Evolutionary conservation across 2,888 invertebrate species (phyloP).

Genomic region (Phasia obesa): DNA sequence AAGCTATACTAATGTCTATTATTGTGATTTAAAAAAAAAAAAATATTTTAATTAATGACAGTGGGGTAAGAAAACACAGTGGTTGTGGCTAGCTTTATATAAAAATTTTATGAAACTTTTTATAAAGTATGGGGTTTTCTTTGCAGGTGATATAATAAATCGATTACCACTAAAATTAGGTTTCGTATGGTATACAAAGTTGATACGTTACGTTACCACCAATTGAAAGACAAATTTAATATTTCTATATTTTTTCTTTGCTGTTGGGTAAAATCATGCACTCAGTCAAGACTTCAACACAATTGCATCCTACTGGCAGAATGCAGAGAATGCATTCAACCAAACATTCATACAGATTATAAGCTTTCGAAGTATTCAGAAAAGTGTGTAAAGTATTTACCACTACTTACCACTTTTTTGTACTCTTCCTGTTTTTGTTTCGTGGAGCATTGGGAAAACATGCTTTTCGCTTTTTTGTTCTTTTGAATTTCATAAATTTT

Average conservation of each 20-base stretch:
- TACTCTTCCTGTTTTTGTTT: slow-evolving; percentile 21
- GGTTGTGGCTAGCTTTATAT: too few species aligned
- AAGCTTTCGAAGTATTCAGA: slow-evolving; percentile 65
- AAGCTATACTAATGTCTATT: too few species aligned
- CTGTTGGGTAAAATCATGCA: slow-evolving; percentile 21
- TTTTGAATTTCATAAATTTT: slow-evolving; percentile 68
- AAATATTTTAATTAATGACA: too few species aligned
- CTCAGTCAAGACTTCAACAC: neutral
- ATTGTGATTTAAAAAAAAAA: too few species aligned
- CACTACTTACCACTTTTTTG: slow-evolving; percentile 66
- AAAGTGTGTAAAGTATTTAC: slow-evolving; percentile 70
- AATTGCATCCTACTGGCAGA: slow-evolving; percentile 19
- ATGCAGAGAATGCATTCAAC: slow-evolving; percentile 57
- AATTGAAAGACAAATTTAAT: neutral
- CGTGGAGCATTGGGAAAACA: slow-evolving; percentile 57
- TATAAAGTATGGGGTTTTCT: too few species aligned
- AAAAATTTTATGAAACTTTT: too few species aligned
- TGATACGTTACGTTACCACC: slow-evolving; percentile 1
- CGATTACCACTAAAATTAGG: too few species aligned
- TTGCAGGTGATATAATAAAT: too few species aligned
- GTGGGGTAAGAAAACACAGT: too few species aligned
- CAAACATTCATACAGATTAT: slow-evolving; percentile 65
- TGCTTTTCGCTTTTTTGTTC: slow-evolving; percentile 46
- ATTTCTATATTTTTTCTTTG: neutral
- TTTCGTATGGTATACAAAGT: too few species aligned